Conservation (phyloP, 2,113 vertebrate species). For the Rissa tridactyla region DNA sequence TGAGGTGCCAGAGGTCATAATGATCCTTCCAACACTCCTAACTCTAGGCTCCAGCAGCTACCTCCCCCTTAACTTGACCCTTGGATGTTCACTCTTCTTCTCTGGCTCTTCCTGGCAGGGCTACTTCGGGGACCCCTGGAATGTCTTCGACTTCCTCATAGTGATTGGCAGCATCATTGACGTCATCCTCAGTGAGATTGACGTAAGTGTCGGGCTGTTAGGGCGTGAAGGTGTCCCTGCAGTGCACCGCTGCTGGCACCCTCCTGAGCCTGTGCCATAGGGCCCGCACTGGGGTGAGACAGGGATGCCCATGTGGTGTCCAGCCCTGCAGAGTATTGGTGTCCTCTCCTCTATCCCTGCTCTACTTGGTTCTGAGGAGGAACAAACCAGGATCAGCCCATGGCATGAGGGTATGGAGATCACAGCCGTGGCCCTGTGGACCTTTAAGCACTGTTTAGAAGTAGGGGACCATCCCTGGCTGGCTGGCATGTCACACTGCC, state of each 20-base stretch:
- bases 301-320: background rate
- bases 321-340: background rate
- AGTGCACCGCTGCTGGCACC: background rate
- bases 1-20: background rate
- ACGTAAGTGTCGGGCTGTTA: slow-evolving; percentile 78
- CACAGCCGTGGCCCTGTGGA: background rate
- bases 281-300: accelerated
- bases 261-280: background rate
- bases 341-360: background rate
- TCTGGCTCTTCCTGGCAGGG: slow-evolving; percentile 74
- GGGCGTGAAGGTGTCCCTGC: accelerated
- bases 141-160: slow-evolving; percentile 97
- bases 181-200: slow-evolving; percentile 95
- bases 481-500: background rate
- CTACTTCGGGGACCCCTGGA: slow-evolving; percentile 99
- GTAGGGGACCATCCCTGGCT: background rate
- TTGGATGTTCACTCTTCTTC: background rate
- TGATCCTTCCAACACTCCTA: background rate
- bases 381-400: background rate
- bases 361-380: background rate
- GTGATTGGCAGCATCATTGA: slow-evolving; percentile 96
- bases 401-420: background rate
- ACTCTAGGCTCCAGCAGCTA: background rate
- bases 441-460: background rate
- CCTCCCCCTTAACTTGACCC: background rate